Evolutionary conservation across 1,140 invertebrate species (phyloP).

Genomic region (Hylaeus anthracinus): DNA sequence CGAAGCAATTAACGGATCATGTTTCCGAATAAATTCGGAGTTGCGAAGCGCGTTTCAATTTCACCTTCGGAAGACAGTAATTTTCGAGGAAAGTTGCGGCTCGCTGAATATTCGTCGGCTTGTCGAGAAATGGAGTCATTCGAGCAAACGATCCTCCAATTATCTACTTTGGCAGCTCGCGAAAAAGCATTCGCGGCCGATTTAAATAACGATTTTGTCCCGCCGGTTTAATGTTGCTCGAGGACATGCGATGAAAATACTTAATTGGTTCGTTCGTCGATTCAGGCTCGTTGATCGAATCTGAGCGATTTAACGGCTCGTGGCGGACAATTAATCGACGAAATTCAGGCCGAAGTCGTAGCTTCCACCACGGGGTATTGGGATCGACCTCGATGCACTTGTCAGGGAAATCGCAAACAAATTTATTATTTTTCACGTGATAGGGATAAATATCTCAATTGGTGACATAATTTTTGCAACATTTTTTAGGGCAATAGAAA

Average conservation of each 20-base stretch:
- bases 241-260: constrained; percentile 50
- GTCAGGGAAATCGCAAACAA: not conserved
- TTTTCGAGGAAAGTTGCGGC: no score
- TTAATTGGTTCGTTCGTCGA: constrained; percentile 58
- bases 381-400: not conserved
- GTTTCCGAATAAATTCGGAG: no score
- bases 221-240: constrained; percentile 40
- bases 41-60: no score
- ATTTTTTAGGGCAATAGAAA: no score
- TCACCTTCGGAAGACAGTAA: no score
- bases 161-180: constrained; percentile 8
- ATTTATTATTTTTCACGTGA: no score
- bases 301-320: constrained; percentile 54
- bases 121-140: constrained; percentile 2
- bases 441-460: no score
- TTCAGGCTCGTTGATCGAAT: constrained; percentile 59
- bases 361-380: not conserved
- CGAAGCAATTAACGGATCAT: no score
- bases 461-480: no score
- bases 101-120: not conserved
- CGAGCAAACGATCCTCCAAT: not conserved
- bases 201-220: constrained; percentile 47
- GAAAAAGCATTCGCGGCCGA: constrained; percentile 7
- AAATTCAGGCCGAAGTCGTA: constrained; percentile 49
- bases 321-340: constrained; percentile 50